These are phyloP conservation scores for Trichogramma pretiosum DNA, from an alignment of 1,140 invertebrate species.

Conservation along the genomic window DNA sequence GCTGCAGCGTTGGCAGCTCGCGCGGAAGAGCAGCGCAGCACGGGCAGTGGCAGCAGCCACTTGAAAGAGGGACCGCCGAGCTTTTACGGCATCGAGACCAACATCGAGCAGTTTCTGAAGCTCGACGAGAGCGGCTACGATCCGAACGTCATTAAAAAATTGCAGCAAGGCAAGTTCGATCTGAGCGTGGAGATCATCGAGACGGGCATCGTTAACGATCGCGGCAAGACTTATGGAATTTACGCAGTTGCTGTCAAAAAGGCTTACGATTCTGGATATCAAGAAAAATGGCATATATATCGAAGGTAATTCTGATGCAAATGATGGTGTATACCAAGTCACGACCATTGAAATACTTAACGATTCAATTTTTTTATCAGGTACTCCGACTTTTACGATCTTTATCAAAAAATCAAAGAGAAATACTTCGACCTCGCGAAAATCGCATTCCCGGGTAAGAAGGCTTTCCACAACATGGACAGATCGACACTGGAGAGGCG, in stretches of 20 bases:
- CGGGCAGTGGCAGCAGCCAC: slow-evolving; percentile 29
- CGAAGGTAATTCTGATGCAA: slow-evolving; percentile 38
- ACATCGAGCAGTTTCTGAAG: slow-evolving; percentile 28
- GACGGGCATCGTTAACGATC: slow-evolving; percentile 66
- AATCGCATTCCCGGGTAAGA: slow-evolving; percentile 83
- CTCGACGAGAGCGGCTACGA: slow-evolving; percentile 33
- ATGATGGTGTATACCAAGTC: not conserved
- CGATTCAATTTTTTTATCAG: not conserved
- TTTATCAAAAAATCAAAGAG: slow-evolving; percentile 69
- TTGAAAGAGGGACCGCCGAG: too few relatives aligned
- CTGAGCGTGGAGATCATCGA: slow-evolving; percentile 62
- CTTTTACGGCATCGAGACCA: slow-evolving; percentile 32
- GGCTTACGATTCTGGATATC: slow-evolving; percentile 53
- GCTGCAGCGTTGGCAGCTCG: slow-evolving; percentile 9
- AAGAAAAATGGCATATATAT: slow-evolving; percentile 73
- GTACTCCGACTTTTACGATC: slow-evolving; percentile 88
- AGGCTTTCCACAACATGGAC: slow-evolving; percentile 89
- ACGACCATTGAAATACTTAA: not conserved
- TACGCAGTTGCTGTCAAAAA: slow-evolving; percentile 79
- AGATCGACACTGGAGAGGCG: slow-evolving; percentile 76
- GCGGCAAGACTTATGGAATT: slow-evolving; percentile 77
- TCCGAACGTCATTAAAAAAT: slow-evolving; percentile 43
- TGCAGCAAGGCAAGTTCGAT: slow-evolving; percentile 52
- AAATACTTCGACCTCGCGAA: slow-evolving; percentile 73
- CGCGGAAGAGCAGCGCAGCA: slow-evolving; percentile 26